These are phyloP conservation scores for Crotalus helleri DNA, from an alignment of 2,113 vertebrate genomes.

Conservation along the genomic window DNA sequence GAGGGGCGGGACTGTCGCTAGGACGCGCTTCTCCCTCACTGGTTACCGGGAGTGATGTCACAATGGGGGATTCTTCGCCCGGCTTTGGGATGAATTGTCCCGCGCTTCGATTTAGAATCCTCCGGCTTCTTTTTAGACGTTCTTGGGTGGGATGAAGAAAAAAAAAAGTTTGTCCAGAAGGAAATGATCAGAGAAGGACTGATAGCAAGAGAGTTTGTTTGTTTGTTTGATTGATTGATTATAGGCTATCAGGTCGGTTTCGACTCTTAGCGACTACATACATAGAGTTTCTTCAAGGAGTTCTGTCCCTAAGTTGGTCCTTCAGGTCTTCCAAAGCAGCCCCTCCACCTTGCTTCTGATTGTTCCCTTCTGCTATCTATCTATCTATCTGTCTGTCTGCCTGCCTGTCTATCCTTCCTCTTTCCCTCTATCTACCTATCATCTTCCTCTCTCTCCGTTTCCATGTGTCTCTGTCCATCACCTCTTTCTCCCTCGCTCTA, in stretches of 20 bases:
- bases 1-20: constrained; percentile 19
- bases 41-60: constrained; percentile 52
- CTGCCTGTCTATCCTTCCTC: too few relatives aligned
- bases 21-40: constrained; percentile 5
- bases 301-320: not conserved
- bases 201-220: not conserved
- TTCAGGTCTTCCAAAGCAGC: not conserved
- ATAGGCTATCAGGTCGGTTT: not conserved
- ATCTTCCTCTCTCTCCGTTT: too few relatives aligned
- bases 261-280: not conserved
- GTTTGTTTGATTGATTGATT: not conserved
- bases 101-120: not conserved
- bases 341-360: not conserved
- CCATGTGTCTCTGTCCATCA: not conserved
- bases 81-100: not conserved
- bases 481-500: too few relatives aligned
- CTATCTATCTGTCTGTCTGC: too few relatives aligned
- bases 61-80: not conserved
- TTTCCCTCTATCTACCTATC: too few relatives aligned
- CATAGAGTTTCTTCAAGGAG: not conserved
- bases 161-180: not conserved
- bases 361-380: not conserved
- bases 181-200: not conserved
- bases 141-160: not conserved
- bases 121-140: not conserved